These are phyloP conservation scores for Carassius auratus DNA, from an alignment of 2,113 vertebrate genomes.

Conservation along the genomic window DNA sequence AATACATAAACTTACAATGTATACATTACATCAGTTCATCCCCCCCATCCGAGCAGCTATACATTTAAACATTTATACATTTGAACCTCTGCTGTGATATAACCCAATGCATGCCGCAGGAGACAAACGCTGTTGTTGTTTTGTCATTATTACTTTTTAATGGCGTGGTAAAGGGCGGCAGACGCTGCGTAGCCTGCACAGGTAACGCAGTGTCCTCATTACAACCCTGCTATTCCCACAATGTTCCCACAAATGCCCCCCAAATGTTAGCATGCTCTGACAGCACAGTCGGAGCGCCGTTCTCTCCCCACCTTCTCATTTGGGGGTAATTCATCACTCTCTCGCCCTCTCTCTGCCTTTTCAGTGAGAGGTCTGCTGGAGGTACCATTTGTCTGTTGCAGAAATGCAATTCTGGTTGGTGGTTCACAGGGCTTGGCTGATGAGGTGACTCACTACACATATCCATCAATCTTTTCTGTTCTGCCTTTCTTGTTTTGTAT, in stretches of 20 bases:
- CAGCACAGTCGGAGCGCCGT: conserved; percentile 26
- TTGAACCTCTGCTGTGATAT: conserved; percentile 45
- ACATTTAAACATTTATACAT: neutral
- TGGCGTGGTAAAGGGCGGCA: conserved; percentile 49
- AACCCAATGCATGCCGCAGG: conserved; percentile 40
- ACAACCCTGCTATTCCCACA: conserved; percentile 38
- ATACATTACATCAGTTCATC: conserved; percentile 44
- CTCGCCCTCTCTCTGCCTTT: conserved; percentile 24
- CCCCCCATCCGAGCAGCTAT: conserved; percentile 29
- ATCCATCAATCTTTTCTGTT: conserved; percentile 49
- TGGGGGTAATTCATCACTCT: conserved; percentile 39
- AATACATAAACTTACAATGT: conserved; percentile 40
- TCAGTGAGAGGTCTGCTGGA: conserved; percentile 53
- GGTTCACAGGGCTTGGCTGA: conserved; percentile 45
- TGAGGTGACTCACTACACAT: conserved; percentile 42
- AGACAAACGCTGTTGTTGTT: conserved; percentile 53
- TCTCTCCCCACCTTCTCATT: conserved; percentile 28
- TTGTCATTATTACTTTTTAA: conserved; percentile 55
- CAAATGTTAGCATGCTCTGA: conserved; percentile 34
- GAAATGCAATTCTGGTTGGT: conserved; percentile 46
- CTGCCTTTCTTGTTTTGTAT: neutral
- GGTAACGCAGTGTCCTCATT: conserved; percentile 60
- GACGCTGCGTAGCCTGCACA: conserved; percentile 48
- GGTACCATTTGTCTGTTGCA: conserved; percentile 51
- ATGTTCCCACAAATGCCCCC: conserved; percentile 45